A percentile compares a stretch with the other conserved stretches of the same genome.
These are phyloP conservation scores for Pipa parva DNA, from an alignment of 2,113 vertebrate species.

Conservation along the genomic window DNA sequence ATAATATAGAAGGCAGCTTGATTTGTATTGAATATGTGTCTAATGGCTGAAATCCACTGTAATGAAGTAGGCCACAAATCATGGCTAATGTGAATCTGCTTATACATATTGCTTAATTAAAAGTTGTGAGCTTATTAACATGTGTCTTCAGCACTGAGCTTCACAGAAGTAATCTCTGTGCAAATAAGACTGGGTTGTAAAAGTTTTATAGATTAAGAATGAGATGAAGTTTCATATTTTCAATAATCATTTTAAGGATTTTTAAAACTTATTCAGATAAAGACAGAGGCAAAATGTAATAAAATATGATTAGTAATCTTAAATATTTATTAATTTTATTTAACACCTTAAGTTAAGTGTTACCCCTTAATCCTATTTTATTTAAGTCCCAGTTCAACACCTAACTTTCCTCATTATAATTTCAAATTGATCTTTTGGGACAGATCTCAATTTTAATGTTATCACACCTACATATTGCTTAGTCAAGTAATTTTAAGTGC, in stretches of 20 bases:
- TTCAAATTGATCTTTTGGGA: slow-evolving; percentile 57
- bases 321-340: slow-evolving; percentile 15
- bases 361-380: neutral
- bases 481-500: slow-evolving; percentile 57
- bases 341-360: neutral
- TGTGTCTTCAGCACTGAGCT: slow-evolving; percentile 88
- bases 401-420: slow-evolving; percentile 49
- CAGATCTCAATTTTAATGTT: slow-evolving; percentile 57
- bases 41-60: slow-evolving; percentile 81
- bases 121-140: slow-evolving; percentile 99
- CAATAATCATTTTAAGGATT: slow-evolving; percentile 82
- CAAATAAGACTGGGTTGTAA: slow-evolving; percentile 84
- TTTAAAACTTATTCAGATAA: slow-evolving; percentile 42
- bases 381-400: slow-evolving; percentile 25
- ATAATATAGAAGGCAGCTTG: slow-evolving; percentile 87
- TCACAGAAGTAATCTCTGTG: slow-evolving; percentile 79
- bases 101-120: slow-evolving; percentile 99
- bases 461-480: slow-evolving; percentile 61
- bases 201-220: slow-evolving; percentile 96
- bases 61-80: slow-evolving; percentile 98
- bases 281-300: neutral
- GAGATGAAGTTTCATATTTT: slow-evolving; percentile 85
- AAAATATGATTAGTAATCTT: neutral
- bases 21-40: slow-evolving; percentile 97
- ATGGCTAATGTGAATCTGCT: slow-evolving; percentile 95